Evolutionary conservation across 2,797 vertebrate species (phyloP), one percentile per base, ranked within the genome.

Genomic region (Acrocephalus scirpaceus): DNA sequence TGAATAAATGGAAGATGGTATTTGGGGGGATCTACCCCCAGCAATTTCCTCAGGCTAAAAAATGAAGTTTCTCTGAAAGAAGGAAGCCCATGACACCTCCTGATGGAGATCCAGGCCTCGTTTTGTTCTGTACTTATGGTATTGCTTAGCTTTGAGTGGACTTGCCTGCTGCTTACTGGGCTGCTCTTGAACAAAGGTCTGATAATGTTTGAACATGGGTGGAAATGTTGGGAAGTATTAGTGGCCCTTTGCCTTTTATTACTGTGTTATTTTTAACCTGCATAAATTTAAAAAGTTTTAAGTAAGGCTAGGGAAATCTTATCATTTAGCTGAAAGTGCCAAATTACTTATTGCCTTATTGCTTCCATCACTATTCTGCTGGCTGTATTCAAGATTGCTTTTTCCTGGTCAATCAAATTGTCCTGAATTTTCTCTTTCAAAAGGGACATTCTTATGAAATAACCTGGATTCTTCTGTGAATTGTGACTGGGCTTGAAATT

Each of bases 381-480:
- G 34, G 1, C 11, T 44, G 17, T 65, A 30, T 16, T 86, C 0
- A 0, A 77, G 19, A 12, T 48, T 3, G 1, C 5, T 80, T 75
- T 81, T 54, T 85, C 56, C 26, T n/a, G 13, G 18, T 54, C 32
- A 40, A 2, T 27, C 44, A 66, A 40, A 42, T 38, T 54, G 26
- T 82, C 50, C 40, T 53, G 32, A 45, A 58, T 81, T 86, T 88
- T 86, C 38, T 65, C 14, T 79, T 66, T 36, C 4, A 2, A 40
- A 75, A 66, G 32, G 20, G 10, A 74, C 14, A 17, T 40, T 84
- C 50, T 88, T 67, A 48, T 17, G 53, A 15, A 64, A 7, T 61
- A 58, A 72, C 7, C 13, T 53, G 26, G 2, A 45, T n/a, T 23
- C 67, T 89, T 81, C 22, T 57, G 29, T 83, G 57, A 77, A 36